A percentile compares a stretch with the other conserved stretches of the same genome.
Evolutionary conservation across 2,113 vertebrate genomes (phyloP).

Genomic region (Clarias macrocephalus): DNA sequence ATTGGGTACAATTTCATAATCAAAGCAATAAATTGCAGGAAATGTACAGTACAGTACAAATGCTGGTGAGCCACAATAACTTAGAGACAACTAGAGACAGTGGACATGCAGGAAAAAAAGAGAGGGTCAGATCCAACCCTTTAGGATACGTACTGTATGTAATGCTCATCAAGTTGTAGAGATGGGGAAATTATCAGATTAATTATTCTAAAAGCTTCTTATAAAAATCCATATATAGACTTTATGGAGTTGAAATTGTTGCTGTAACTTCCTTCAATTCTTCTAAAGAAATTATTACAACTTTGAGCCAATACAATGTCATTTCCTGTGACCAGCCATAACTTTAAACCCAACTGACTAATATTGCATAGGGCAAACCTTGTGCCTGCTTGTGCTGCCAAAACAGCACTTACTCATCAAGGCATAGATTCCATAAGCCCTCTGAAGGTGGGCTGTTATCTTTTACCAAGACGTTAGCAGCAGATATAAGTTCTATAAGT

Average conservation of each 20-base stretch:
- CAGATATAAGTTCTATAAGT: no score
- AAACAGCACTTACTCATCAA: no score
- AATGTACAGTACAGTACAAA: neutral
- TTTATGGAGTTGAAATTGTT: neutral
- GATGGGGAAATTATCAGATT: slow-evolving; percentile 46
- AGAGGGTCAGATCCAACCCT: neutral
- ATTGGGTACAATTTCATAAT: neutral
- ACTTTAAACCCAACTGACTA: no score
- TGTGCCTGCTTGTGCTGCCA: no score
- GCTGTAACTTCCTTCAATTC: neutral
- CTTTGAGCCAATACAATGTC: neutral
- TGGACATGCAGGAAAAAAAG: neutral
- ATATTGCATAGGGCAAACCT: no score
- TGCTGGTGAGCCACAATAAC: neutral
- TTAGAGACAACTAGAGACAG: neutral
- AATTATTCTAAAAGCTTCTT: slow-evolving; percentile 31
- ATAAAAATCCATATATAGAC: neutral
- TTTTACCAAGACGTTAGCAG: no score
- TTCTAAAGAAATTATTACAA: neutral
- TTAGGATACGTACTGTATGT: neutral
- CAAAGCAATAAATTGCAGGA: neutral
- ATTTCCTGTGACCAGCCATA: neutral
- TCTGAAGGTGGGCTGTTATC: no score
- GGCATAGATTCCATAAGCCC: no score
- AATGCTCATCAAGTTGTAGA: slow-evolving; percentile 23